Base-by-base conservation (phyloP, 2,113 vertebrate species). In the Bostrychus sinensis region DNA sequence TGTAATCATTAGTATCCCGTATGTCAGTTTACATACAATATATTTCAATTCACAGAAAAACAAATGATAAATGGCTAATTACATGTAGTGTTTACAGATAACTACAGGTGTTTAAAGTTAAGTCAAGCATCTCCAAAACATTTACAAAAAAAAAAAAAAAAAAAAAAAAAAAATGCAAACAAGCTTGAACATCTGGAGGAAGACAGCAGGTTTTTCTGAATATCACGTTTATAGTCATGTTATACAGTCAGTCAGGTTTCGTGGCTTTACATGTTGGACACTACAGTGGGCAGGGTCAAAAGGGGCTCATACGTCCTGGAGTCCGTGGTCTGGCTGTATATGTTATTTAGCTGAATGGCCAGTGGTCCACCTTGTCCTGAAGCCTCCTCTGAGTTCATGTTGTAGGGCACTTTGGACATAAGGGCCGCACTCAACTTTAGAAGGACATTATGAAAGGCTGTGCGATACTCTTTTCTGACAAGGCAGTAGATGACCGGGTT, bases 401-500 rank as follows among this genome's bases (percentile, higher is more conserved):
- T 38, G 2, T 81, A 85, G 13, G 88, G 84, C 30, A 81, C 66
- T 69, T 88, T 90, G 69, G 86, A 85, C 39, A 62, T 60, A 9
- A 86, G 5, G 7, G 85, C 72, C 51, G 87, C 46, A 41, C 62
- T 87, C 20, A 88, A 38, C 58, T 88, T 88, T 57, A 80, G 66
- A 42, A 92, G 39, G 25, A 92, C 45, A 17, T 75, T 87, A 17
- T 39, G 75, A 1, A 93, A 82, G 4, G 77, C 87, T 4, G 57
- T 34, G 0, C 87, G 85, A 56, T 91, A 93, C 19, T 93, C 92
- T 43, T 87, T 88, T 8, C 88, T 84, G 34, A 92, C 84, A 30
- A 93, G 78, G 82, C 92, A 93, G 80, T 93, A 93, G 70, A 93
- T 87, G 56, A 92, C 74, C 0, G 92, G 91, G 81, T 93, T 92